A percentile compares a stretch with the other conserved stretches of the same genome.
phyloP scores from a whole-genome alignment of 2,888 invertebrate species.

The Cataglyphis altisquamis region DNA sequence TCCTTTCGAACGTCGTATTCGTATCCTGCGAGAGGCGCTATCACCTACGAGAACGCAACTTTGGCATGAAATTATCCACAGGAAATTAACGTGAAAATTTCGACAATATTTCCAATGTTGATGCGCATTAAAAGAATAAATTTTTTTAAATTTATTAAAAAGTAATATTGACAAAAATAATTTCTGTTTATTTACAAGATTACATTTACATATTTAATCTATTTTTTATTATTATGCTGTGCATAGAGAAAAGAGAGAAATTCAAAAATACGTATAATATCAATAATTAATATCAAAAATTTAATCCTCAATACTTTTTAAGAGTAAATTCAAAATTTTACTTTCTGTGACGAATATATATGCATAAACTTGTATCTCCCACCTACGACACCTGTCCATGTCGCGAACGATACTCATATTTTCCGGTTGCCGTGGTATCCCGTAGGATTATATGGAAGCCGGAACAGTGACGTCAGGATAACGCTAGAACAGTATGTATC shows the following conservation, averaged over 20 bases:
- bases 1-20: conserved; percentile 62
- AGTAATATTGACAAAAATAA: background rate
- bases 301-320: background rate
- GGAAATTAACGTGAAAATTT: conserved; percentile 57
- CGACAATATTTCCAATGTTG: background rate
- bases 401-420: conserved; percentile 57
- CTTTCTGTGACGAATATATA: background rate
- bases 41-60: conserved; percentile 32
- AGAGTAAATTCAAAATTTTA: conserved; percentile 18
- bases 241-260: background rate
- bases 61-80: conserved; percentile 15
- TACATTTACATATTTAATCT: background rate
- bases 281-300: conserved; percentile 6
- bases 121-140: background rate
- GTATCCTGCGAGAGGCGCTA: conserved; percentile 47
- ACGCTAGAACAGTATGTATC: conserved; percentile 37
- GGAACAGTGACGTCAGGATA: conserved; percentile 59
- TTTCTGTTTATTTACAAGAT: background rate
- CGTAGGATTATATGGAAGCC: conserved; percentile 53
- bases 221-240: background rate
- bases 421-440: conserved; percentile 52
- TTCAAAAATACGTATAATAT: background rate
- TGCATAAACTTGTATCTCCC: conserved; percentile 9
- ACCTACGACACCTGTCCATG: conserved; percentile 35
- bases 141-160: background rate